Evolutionary conservation across 2,797 vertebrate genomes (phyloP).

Genomic region (Platalea minor): DNA sequence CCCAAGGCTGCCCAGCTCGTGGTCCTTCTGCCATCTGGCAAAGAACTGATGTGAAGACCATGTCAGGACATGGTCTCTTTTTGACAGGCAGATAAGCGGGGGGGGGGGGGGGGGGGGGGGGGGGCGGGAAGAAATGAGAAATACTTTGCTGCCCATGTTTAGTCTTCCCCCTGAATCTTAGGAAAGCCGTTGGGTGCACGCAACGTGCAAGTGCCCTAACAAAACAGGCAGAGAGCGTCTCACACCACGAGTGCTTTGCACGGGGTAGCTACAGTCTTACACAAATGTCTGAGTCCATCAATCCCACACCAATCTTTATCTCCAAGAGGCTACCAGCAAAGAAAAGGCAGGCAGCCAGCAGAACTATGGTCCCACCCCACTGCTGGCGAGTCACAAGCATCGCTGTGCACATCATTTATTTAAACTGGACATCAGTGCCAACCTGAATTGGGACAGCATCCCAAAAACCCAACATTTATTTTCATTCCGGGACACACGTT

Average conservation of each 20-base stretch:
- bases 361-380: background rate
- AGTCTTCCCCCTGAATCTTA: background rate
- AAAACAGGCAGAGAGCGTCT: background rate
- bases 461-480: background rate
- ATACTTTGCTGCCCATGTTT: background rate
- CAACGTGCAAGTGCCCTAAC: no score
- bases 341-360: background rate
- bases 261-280: background rate
- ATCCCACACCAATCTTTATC: background rate
- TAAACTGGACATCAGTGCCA: background rate
- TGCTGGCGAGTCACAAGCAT: background rate
- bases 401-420: fast-evolving
- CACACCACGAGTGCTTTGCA: background rate
- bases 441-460: background rate
- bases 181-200: background rate
- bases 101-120: no score
- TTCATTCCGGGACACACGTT: fast-evolving
- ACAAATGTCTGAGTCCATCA: background rate
- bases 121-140: background rate
- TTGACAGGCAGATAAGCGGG: background rate
- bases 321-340: background rate
- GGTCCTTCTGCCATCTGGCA: background rate
- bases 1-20: background rate
- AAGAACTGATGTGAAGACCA: background rate
- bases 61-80: background rate